Evolutionary conservation across 1,140 invertebrate genomes (phyloP).

Genomic region (Muscidifurax raptorellus): DNA sequence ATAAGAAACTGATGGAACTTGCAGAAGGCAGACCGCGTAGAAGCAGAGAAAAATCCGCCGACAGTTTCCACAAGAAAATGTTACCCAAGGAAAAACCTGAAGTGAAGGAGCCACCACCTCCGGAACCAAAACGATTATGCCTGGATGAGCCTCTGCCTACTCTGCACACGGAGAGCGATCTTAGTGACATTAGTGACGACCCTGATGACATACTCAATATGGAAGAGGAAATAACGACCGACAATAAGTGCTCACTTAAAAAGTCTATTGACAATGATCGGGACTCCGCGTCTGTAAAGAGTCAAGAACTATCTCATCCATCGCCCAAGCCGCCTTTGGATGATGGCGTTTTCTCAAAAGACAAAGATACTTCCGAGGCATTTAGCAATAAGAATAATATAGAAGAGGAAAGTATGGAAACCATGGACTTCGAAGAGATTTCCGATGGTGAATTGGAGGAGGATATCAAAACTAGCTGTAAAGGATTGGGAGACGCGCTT

Average conservation of each 20-base stretch:
- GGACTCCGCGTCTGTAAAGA: constrained; percentile 54
- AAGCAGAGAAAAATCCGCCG: constrained; percentile 70
- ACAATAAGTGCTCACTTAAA: constrained; percentile 46
- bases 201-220: constrained; percentile 89
- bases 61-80: constrained; percentile 67
- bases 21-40: constrained; percentile 69
- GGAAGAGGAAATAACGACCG: constrained; percentile 77
- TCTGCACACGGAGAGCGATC: constrained; percentile 81
- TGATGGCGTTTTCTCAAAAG: constrained; percentile 58
- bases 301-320: constrained; percentile 59
- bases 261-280: constrained; percentile 56
- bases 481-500: constrained; percentile 89
- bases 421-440: constrained; percentile 92
- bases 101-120: constrained; percentile 65
- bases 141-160: constrained; percentile 75
- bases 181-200: constrained; percentile 91
- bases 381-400: constrained; percentile 66
- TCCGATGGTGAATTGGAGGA: constrained; percentile 92
- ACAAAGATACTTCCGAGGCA: constrained; percentile 60
- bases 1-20: constrained; percentile 74
- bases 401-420: constrained; percentile 83
- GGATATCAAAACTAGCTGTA: constrained; percentile 78
- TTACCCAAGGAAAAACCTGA: constrained; percentile 67
- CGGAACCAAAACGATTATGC: constrained; percentile 75
- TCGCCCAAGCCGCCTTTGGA: constrained; percentile 58